phyloP scores from a whole-genome alignment of 2,888 invertebrate species.

The Ormyrus nitidulus region DNA sequence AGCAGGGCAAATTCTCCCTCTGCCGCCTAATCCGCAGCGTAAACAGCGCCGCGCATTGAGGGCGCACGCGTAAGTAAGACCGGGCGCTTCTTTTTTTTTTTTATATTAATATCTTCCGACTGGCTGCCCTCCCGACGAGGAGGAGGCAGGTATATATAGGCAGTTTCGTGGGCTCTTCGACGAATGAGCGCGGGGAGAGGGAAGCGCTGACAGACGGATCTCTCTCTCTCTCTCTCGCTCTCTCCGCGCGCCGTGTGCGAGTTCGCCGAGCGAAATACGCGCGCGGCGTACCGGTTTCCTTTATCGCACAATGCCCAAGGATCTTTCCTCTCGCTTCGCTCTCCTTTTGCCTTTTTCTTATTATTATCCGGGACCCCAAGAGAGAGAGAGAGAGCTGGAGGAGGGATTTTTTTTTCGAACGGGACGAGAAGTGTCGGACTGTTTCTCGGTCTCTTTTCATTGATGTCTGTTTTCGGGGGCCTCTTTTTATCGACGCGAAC shows the following conservation, averaged over 20 bases:
- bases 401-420: conserved; percentile 8
- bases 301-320: conserved; percentile 66
- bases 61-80: conserved; percentile 62
- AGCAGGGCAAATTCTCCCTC: conserved; percentile 13
- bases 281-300: conserved; percentile 64
- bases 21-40: conserved; percentile 70
- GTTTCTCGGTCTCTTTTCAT: conserved; percentile 52
- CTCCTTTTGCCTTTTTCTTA: conserved; percentile 45
- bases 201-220: conserved; percentile 61
- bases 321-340: conserved; percentile 53
- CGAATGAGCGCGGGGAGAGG: conserved; percentile 48
- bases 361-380: conserved; percentile 31
- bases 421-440: conserved; percentile 21
- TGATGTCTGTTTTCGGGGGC: conserved; percentile 21
- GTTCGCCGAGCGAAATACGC: conserved; percentile 55
- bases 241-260: conserved; percentile 49
- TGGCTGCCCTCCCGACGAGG: conserved; percentile 65
- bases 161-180: conserved; percentile 65
- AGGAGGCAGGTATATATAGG: conserved; percentile 49
- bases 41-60: conserved; percentile 72
- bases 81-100: conserved; percentile 67
- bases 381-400: conserved; percentile 2
- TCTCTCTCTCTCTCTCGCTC: conserved; percentile 31
- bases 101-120: conserved; percentile 75
- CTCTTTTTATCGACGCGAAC: conserved; percentile 32